Conservation (phyloP, 2,113 vertebrate species). For the Oreotrochilus melanogaster region DNA sequence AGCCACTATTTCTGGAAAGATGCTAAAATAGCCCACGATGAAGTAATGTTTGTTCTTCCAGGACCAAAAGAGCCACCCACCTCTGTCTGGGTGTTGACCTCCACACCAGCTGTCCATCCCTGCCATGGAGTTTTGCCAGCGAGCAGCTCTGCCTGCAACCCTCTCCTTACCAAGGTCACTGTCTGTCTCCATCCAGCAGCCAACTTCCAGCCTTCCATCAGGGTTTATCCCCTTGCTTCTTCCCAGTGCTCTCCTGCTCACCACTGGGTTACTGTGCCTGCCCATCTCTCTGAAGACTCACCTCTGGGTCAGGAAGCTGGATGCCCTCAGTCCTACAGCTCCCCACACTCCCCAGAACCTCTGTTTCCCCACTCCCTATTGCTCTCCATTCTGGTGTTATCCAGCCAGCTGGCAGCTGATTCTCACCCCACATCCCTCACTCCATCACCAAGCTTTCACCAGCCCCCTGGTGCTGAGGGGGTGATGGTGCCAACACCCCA, state of each 20-base stretch:
- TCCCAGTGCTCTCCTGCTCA: accelerated
- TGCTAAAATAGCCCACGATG: slow-evolving; percentile 16
- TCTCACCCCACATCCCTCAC: neutral
- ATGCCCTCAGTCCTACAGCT: neutral
- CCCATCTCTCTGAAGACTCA: neutral
- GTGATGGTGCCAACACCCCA: neutral
- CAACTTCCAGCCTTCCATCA: accelerated
- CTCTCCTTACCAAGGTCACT: neutral
- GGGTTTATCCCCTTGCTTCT: neutral
- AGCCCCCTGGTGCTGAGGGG: neutral
- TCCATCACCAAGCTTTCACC: neutral
- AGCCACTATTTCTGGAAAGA: slow-evolving; percentile 33
- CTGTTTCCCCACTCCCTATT: accelerated
- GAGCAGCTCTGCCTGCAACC: neutral
- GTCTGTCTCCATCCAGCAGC: neutral
- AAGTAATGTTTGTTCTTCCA: slow-evolving; percentile 15
- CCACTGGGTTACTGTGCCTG: neutral
- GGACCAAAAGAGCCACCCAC: neutral
- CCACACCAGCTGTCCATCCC: neutral
- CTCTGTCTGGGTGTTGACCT: neutral
- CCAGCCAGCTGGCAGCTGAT: neutral
- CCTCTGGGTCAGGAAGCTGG: accelerated
- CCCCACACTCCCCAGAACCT: accelerated
- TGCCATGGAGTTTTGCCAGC: neutral
- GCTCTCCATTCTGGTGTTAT: neutral